A percentile compares a stretch with the other conserved stretches of the same genome.
These are phyloP conservation scores for silkworm (Bombyx mori) DNA, from an alignment of 1,140 invertebrate species.

Conservation along the genomic window ASM3026992v2 NC_085117.1:18948001-18948500, in stretches of 20 bases:
- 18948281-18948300: constrained; percentile 32
- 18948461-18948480: too few relatives aligned
- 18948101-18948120: constrained; percentile 4
- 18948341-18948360: constrained; percentile 2
- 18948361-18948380: not conserved
- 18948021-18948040: not conserved
- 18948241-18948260: constrained; percentile 45
- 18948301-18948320: constrained; percentile 27
- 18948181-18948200: constrained; percentile 19
- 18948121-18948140: constrained; percentile 40
- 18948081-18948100: not conserved
- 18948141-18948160: constrained; percentile 30
- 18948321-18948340: constrained; percentile 10
- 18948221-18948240: constrained; percentile 49
- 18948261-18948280: constrained; percentile 43
- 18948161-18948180: constrained; percentile 40
- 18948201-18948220: constrained; percentile 30
- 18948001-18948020: not conserved
- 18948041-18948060: not conserved
- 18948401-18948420: too few relatives aligned
- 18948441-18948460: too few relatives aligned
- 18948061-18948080: too few relatives aligned
- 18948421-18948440: too few relatives aligned
- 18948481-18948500: too few relatives aligned
- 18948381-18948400: too few relatives aligned